Percentiles rank a stretch among this genome's conserved stretches.
Evolutionary conservation across 2,797 vertebrate species (phyloP).

Genomic region (Danio tinwini): DNA sequence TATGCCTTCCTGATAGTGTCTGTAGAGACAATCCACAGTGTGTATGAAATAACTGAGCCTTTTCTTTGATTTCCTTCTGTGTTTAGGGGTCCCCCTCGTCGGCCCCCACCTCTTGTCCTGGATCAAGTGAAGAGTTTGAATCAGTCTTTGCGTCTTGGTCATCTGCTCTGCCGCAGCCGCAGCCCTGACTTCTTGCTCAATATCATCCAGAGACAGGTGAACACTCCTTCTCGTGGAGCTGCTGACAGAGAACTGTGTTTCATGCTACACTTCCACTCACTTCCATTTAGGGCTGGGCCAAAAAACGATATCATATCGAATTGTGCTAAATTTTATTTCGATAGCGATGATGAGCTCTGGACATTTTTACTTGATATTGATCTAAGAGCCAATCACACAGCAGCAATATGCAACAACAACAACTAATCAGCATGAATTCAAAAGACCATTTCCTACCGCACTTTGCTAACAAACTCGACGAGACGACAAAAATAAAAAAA

Average conservation of each 20-base stretch:
- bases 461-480: no score
- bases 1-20: constrained; percentile 69
- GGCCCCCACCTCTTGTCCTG: constrained; percentile 90
- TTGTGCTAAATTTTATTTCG: no score
- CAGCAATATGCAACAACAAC: no score
- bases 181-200: constrained; percentile 96
- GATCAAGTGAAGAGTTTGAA: constrained; percentile 96
- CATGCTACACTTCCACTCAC: no score
- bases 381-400: no score
- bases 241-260: background rate
- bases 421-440: no score
- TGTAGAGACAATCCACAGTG: background rate
- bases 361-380: no score
- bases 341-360: no score
- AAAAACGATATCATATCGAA: no score
- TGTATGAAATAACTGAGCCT: constrained; percentile 6
- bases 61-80: background rate
- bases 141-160: constrained; percentile 93
- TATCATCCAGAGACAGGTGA: constrained; percentile 98
- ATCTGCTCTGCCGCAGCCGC: constrained; percentile 95
- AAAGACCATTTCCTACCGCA: no score
- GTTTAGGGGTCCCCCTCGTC: constrained; percentile 90
- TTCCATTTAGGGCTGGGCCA: no score
- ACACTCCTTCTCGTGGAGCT: constrained; percentile 25
- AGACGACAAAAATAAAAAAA: no score